phyloP scores from a whole-genome alignment of 2,113 vertebrate genomes.

The Jacana jacana region DNA sequence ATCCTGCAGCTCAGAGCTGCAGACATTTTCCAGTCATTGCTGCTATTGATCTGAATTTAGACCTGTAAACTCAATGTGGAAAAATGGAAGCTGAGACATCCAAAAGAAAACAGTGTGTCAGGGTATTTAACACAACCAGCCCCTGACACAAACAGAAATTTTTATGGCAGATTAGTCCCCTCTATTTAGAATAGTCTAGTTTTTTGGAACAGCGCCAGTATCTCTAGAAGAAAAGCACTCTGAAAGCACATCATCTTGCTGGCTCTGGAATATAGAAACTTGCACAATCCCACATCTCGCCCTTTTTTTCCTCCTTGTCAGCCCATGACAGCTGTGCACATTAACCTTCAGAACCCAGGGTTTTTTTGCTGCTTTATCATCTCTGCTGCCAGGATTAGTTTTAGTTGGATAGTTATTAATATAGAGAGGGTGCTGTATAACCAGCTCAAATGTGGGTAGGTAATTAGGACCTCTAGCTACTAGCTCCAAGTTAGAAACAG shows the following conservation, averaged over 20 bases:
- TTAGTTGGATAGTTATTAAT: slow-evolving; percentile 67
- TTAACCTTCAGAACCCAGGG: slow-evolving; percentile 35
- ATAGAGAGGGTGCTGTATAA: slow-evolving; percentile 40
- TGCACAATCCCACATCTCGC: neutral
- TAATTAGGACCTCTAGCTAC: slow-evolving; percentile 61
- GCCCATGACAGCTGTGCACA: neutral
- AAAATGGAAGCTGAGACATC: neutral
- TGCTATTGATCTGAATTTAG: neutral
- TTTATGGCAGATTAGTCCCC: neutral
- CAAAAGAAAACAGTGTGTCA: neutral
- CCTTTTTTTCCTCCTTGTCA: neutral
- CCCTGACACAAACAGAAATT: neutral
- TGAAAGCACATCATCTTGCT: neutral
- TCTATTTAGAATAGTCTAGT: neutral
- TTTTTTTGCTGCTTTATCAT: neutral
- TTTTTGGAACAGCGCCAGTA: neutral
- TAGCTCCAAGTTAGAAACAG: slow-evolving; percentile 16
- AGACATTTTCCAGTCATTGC: neutral
- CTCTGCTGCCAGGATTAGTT: slow-evolving; percentile 46
- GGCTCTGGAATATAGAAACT: neutral
- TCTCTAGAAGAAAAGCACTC: neutral
- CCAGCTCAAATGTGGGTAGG: slow-evolving; percentile 26
- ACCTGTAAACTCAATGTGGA: neutral
- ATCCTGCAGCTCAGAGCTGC: neutral
- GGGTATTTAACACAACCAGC: neutral